phyloP scores from a whole-genome alignment of 2,113 vertebrate species.

The Dascyllus trimaculatus region DNA sequence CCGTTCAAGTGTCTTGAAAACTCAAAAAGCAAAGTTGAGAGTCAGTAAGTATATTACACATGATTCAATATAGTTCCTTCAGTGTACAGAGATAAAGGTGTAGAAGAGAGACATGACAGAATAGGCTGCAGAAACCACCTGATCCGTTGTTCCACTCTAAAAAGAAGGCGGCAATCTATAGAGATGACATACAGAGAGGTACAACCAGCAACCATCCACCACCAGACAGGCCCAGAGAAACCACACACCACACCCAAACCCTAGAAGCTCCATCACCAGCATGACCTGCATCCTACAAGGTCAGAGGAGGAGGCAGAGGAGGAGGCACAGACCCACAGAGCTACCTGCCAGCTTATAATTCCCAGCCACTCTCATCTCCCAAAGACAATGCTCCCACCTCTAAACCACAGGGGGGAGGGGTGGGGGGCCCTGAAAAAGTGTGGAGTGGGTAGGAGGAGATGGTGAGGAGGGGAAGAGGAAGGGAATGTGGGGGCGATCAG shows the following conservation, averaged over 20 bases:
- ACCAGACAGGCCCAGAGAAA: slow-evolving; percentile 45
- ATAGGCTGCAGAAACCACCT: no score
- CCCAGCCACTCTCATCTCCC: slow-evolving; percentile 53
- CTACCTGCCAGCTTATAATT: slow-evolving; percentile 37
- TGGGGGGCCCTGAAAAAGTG: slow-evolving; percentile 53
- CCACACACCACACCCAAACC: slow-evolving; percentile 58
- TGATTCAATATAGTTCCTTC: not conserved
- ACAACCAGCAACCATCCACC: slow-evolving; percentile 41
- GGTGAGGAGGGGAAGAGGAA: slow-evolving; percentile 39
- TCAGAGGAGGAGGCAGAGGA: slow-evolving; percentile 38
- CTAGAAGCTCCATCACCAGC: slow-evolving; percentile 58
- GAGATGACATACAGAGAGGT: slow-evolving; percentile 1
- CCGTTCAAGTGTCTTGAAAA: not conserved
- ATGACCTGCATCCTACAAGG: slow-evolving; percentile 32
- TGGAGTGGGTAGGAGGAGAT: slow-evolving; percentile 65
- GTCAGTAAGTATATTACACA: not conserved
- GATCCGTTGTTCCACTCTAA: no score
- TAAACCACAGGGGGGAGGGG: slow-evolving; percentile 14
- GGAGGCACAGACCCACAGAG: slow-evolving; percentile 28
- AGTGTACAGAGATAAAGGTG: no score
- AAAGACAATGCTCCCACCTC: slow-evolving; percentile 62
- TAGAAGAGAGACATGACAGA: no score
- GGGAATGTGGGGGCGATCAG: slow-evolving; percentile 30
- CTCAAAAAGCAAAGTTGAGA: not conserved
- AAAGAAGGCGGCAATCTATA: no score